phyloP scores from a whole-genome alignment of 2,797 vertebrate species.

The Naso thynnoides region DNA sequence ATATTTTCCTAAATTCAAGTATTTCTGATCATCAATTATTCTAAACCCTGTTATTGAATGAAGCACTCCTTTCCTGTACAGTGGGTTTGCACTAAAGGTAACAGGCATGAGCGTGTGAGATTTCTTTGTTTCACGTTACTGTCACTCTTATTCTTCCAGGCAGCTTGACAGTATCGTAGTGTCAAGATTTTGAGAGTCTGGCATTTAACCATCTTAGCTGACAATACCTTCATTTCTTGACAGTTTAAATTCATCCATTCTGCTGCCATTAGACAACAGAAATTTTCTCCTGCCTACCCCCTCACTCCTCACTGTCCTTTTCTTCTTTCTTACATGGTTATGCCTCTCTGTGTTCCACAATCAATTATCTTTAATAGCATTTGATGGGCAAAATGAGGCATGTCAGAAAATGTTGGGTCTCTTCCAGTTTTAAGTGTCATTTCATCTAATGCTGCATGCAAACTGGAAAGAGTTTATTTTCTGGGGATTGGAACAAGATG shows the following conservation, averaged over 20 bases:
- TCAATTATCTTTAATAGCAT: slow-evolving; percentile 60
- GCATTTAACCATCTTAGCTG: slow-evolving; percentile 78
- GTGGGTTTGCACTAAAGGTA: slow-evolving; percentile 26
- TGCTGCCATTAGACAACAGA: slow-evolving; percentile 69
- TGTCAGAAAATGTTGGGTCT: slow-evolving; percentile 62
- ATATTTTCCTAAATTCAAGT: background rate
- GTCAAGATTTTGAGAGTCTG: slow-evolving; percentile 78
- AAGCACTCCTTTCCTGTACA: background rate
- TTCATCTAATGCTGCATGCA: slow-evolving; percentile 49
- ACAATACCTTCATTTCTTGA: slow-evolving; percentile 78
- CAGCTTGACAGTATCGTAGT: slow-evolving; percentile 79
- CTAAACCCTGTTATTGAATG: slow-evolving; percentile 6
- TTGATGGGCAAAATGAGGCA: slow-evolving; percentile 62
- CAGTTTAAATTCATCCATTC: slow-evolving; percentile 76
- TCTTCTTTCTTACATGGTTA: slow-evolving; percentile 34
- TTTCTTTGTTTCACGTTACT: slow-evolving; percentile 69
- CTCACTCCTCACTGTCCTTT: slow-evolving; percentile 35
- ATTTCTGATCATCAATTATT: background rate
- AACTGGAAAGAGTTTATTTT: slow-evolving; percentile 57
- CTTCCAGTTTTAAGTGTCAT: slow-evolving; percentile 53
- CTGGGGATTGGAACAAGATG: slow-evolving; percentile 44
- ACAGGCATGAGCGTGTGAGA: slow-evolving; percentile 22
- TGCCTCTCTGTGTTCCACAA: slow-evolving; percentile 49
- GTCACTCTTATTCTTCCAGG: slow-evolving; percentile 68
- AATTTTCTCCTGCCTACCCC: slow-evolving; percentile 52